A percentile compares a stretch with the other conserved stretches of the same genome.
Evolutionary conservation across 2,888 invertebrate genomes (phyloP).

Genomic region (Brachycybe producta): DNA sequence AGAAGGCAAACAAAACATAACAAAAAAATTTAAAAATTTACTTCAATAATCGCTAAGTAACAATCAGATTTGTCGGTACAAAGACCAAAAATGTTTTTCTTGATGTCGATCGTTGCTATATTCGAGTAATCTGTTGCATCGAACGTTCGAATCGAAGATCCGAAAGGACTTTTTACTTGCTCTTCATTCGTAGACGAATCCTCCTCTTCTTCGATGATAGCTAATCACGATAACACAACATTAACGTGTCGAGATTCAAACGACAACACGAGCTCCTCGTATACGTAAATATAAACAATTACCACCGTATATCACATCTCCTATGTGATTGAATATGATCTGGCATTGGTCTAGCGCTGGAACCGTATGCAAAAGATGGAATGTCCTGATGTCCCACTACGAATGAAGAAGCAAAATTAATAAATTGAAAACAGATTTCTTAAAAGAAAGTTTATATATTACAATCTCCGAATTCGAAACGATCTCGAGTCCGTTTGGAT

Average conservation of each 20-base stretch:
- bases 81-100: slow-evolving; percentile 73
- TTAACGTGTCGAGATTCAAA: not conserved
- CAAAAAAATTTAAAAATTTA: slow-evolving; percentile 21
- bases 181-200: slow-evolving; percentile 37
- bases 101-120: slow-evolving; percentile 91
- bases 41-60: slow-evolving; percentile 78
- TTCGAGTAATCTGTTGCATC: slow-evolving; percentile 89
- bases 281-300: slow-evolving; percentile 7
- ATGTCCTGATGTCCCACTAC: slow-evolving; percentile 90
- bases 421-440: slow-evolving; percentile 11
- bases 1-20: not conserved
- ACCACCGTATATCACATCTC: slow-evolving; percentile 72
- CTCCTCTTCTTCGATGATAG: slow-evolving; percentile 37
- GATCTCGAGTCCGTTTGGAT: slow-evolving; percentile 88
- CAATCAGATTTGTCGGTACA: slow-evolving; percentile 70
- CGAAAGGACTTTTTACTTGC: slow-evolving; percentile 50
- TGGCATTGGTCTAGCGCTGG: slow-evolving; percentile 82
- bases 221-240: slow-evolving; percentile 6
- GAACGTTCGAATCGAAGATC: slow-evolving; percentile 86
- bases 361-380: slow-evolving; percentile 84
- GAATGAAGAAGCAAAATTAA: not conserved
- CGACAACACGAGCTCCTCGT: not conserved
- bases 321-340: slow-evolving; percentile 74
- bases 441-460: slow-evolving; percentile 20
- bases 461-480: slow-evolving; percentile 89